These are phyloP conservation scores for Xiphorhynchus elegans DNA, from an alignment of 2,113 vertebrate genomes.

Conservation along the genomic window DNA sequence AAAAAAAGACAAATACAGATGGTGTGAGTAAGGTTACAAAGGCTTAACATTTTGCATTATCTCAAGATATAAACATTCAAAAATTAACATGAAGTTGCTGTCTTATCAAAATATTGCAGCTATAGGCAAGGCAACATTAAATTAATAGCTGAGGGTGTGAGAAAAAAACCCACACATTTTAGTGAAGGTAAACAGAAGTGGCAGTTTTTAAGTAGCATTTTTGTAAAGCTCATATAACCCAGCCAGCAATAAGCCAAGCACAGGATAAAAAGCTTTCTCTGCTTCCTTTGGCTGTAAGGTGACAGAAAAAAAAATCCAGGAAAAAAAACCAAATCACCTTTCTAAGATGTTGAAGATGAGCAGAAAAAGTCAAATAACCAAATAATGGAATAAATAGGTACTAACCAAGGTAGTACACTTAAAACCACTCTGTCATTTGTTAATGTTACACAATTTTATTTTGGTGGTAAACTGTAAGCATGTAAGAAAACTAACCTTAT, in stretches of 20 bases:
- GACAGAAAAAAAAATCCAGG: background rate
- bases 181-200: slow-evolving; percentile 80
- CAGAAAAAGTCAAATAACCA: slow-evolving; percentile 74
- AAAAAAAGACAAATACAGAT: slow-evolving; percentile 70
- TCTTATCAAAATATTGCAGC: slow-evolving; percentile 83
- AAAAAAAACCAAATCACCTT: slow-evolving; percentile 37
- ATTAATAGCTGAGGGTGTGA: slow-evolving; percentile 78
- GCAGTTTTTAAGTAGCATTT: slow-evolving; percentile 72
- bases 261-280: slow-evolving; percentile 68
- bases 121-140: slow-evolving; percentile 83
- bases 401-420: slow-evolving; percentile 54
- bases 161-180: slow-evolving; percentile 58
- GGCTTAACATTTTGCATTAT: slow-evolving; percentile 80
- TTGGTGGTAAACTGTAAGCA: slow-evolving; percentile 64
- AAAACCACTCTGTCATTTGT: slow-evolving; percentile 48
- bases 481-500: slow-evolving; percentile 46
- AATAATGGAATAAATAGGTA: slow-evolving; percentile 72
- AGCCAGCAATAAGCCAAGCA: slow-evolving; percentile 68
- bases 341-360: slow-evolving; percentile 69
- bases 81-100: slow-evolving; percentile 77
- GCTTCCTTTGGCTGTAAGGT: slow-evolving; percentile 78
- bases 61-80: slow-evolving; percentile 82
- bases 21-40: slow-evolving; percentile 74
- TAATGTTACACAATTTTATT: slow-evolving; percentile 67
- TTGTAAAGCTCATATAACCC: slow-evolving; percentile 76